These are phyloP conservation scores for Ophonus ardosiacus DNA, from an alignment of 2,888 invertebrate genomes.

Conservation along the genomic window DNA sequence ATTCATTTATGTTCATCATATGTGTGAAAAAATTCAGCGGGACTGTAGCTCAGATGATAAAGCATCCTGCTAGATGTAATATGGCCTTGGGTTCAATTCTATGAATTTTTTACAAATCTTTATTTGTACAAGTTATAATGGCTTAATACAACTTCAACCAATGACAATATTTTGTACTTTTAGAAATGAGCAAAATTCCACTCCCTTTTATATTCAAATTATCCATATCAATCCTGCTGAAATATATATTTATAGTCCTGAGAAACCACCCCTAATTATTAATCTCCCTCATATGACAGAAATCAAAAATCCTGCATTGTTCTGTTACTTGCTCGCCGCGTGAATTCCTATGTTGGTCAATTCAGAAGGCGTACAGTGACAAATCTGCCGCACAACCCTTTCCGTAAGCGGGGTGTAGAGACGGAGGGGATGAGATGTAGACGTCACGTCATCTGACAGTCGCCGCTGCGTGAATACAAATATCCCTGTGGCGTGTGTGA, in stretches of 20 bases:
- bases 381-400: conserved; percentile 59
- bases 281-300: neutral
- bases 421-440: conserved; percentile 62
- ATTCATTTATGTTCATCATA: too few species aligned
- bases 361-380: conserved; percentile 61
- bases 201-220: neutral
- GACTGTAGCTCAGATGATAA: too few species aligned
- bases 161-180: too few species aligned
- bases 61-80: too few species aligned
- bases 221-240: neutral
- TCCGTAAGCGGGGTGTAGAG: neutral
- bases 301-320: neutral
- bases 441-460: conserved; percentile 70
- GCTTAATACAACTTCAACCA: too few species aligned
- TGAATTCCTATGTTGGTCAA: conserved; percentile 56
- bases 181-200: neutral
- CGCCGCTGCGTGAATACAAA: conserved; percentile 70
- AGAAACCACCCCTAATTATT: neutral
- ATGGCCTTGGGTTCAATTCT: too few species aligned
- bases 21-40: too few species aligned
- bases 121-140: too few species aligned
- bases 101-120: too few species aligned
- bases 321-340: neutral
- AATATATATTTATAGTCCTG: neutral
- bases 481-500: conserved; percentile 64